A percentile compares a stretch with the other conserved stretches of the same genome.
These are phyloP conservation scores for Mus minutoides DNA, from an alignment of 2,797 vertebrate genomes.

Conservation along the genomic window DNA sequence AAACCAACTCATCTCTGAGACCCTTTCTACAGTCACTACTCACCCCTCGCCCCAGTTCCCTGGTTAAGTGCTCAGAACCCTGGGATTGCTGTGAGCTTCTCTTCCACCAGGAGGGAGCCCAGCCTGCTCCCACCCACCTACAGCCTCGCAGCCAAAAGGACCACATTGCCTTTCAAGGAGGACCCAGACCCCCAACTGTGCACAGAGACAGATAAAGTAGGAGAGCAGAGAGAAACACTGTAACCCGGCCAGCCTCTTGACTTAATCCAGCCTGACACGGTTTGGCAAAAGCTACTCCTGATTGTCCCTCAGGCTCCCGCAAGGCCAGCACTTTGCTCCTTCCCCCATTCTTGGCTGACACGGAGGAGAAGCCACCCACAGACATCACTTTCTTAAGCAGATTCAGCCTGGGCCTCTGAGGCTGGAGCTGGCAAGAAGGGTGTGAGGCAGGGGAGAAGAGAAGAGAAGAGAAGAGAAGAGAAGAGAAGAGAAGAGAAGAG, in stretches of 20 bases:
- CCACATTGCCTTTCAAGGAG: not conserved
- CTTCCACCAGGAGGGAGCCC: not conserved
- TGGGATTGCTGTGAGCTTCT: not conserved
- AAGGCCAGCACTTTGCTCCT: slow-evolving; percentile 37
- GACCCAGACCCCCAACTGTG: not conserved
- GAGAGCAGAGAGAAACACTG: not conserved
- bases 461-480: not conserved
- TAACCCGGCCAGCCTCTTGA: not conserved
- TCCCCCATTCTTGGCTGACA: slow-evolving; percentile 32
- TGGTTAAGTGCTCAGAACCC: not conserved
- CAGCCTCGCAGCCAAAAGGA: not conserved
- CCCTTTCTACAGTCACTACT: not conserved
- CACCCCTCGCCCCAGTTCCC: not conserved
- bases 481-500: too few species aligned
- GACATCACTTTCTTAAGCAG: slow-evolving; percentile 26
- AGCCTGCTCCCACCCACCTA: not conserved
- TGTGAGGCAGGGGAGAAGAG: rapidly evolving
- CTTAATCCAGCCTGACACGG: slow-evolving; percentile 59
- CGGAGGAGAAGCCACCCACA: slow-evolving; percentile 49
- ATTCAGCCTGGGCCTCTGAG: not conserved
- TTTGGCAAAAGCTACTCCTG: slow-evolving; percentile 24
- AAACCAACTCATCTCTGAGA: not conserved
- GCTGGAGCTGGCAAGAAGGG: not conserved
- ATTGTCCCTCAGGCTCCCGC: slow-evolving; percentile 36
- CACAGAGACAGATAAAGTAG: not conserved